phyloP scores from a whole-genome alignment of 2,113 vertebrate genomes.

The Nestor notabilis region DNA sequence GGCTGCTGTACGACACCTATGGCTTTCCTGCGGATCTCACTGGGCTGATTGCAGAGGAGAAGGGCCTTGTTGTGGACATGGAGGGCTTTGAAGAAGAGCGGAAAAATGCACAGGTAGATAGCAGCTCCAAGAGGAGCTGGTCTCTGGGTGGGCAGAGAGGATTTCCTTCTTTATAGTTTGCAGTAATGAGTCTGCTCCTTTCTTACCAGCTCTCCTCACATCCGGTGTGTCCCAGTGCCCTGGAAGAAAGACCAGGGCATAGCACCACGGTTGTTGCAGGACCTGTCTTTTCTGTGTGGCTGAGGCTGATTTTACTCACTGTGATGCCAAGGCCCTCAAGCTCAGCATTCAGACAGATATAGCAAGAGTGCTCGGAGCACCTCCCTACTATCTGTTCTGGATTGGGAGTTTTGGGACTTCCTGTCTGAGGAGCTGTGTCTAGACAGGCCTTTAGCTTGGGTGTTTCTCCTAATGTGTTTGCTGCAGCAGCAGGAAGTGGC shows the following conservation, averaged over 20 bases:
- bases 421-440: background rate
- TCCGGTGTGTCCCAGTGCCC: rapidly evolving
- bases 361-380: background rate
- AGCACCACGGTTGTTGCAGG: background rate
- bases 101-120: constrained; percentile 89
- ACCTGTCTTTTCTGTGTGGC: background rate
- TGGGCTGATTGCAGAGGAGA: constrained; percentile 94
- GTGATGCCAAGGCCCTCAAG: background rate
- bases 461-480: background rate
- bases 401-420: background rate
- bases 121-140: background rate
- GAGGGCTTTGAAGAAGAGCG: constrained; percentile 93
- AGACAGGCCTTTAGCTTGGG: background rate
- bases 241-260: background rate
- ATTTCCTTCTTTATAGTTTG: background rate
- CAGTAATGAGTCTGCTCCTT: background rate
- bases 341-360: background rate
- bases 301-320: background rate
- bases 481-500: background rate
- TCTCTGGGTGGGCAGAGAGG: background rate
- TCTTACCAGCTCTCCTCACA: background rate
- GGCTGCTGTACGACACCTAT: constrained; percentile 95
- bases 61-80: constrained; percentile 88
- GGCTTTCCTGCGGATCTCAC: constrained; percentile 96
- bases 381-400: background rate